Conservation (phyloP, 2,113 vertebrate genomes). For the Pseudorectes ferrugineus region DNA sequence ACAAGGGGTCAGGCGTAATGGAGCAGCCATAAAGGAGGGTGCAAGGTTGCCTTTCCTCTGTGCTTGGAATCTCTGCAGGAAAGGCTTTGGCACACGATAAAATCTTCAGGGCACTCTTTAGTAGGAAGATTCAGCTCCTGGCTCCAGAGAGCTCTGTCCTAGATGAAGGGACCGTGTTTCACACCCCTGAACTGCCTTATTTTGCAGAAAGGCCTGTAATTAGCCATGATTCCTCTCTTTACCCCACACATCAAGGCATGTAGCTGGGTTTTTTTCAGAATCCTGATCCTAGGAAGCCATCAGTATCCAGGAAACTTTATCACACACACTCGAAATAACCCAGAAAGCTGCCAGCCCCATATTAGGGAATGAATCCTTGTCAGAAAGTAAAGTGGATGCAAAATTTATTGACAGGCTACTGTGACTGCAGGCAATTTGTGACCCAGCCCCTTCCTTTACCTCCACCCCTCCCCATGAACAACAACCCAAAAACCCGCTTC, state of each 20-base stretch:
- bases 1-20: neutral
- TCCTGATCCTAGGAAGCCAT: conserved; percentile 62
- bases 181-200: neutral
- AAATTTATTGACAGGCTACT: conserved; percentile 84
- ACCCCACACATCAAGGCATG: conserved; percentile 21
- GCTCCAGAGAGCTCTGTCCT: neutral
- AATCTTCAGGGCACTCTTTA: neutral
- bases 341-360: conserved; percentile 89
- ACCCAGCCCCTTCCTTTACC: conserved; percentile 46
- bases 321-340: conserved; percentile 95
- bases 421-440: conserved; percentile 67
- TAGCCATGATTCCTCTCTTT: neutral
- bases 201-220: neutral
- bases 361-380: conserved; percentile 89
- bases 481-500: neutral
- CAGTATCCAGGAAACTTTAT: conserved; percentile 86
- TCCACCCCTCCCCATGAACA: neutral
- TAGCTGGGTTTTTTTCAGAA: conserved; percentile 43
- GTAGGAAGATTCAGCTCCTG: neutral
- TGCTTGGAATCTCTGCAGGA: neutral
- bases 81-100: neutral
- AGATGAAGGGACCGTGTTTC: neutral
- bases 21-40: neutral
- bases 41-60: neutral
- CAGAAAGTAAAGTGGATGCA: conserved; percentile 81